These are phyloP conservation scores for Desmophyllum pertusum DNA, from an alignment of 92 coral and sea anemone species.

Conservation along the genomic window DNA sequence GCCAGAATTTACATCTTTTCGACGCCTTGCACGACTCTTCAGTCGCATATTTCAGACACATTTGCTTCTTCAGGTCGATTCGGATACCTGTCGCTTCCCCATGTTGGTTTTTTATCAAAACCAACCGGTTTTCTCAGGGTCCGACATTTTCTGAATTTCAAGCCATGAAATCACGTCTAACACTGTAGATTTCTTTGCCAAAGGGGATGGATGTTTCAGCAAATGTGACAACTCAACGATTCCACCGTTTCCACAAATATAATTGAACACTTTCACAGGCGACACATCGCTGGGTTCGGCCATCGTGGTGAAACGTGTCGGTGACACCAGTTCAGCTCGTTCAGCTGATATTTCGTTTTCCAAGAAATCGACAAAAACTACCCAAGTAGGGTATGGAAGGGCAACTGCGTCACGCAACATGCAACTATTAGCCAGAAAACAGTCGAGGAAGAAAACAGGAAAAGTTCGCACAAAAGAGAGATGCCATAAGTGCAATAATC, in stretches of 20 bases:
- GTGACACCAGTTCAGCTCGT: background rate
- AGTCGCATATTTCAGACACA: constrained; percentile 62
- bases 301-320: background rate
- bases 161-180: constrained; percentile 42
- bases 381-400: constrained; percentile 2
- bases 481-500: background rate
- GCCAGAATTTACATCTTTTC: constrained; percentile 56
- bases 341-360: background rate
- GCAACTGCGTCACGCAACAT: background rate
- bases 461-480: background rate
- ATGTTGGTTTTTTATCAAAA: background rate
- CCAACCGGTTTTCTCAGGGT: constrained; percentile 13
- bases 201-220: constrained; percentile 64
- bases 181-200: constrained; percentile 39
- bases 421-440: background rate
- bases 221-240: constrained; percentile 44
- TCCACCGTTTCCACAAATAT: constrained; percentile 64
- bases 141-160: background rate
- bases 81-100: constrained; percentile 3
- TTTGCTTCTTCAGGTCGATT: constrained; percentile 25
- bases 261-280: constrained; percentile 70
- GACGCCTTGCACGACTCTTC: constrained; percentile 40
- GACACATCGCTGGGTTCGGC: constrained; percentile 26
- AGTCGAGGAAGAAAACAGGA: background rate
- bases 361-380: constrained; percentile 28